Conservation (phyloP, 2,797 vertebrate species). For the Coreius guichenoti region DNA sequence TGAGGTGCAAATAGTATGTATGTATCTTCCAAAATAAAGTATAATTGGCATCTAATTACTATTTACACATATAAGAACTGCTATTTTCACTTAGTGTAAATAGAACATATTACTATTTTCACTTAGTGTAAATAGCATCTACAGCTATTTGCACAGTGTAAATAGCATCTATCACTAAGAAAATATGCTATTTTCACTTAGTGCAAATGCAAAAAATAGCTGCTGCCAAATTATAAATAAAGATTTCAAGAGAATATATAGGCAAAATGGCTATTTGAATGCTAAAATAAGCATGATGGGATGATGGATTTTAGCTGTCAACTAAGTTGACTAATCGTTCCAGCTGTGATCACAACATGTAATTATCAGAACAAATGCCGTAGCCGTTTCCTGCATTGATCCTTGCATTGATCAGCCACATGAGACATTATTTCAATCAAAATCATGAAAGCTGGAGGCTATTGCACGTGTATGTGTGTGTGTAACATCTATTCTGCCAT, state of each 20-base stretch:
- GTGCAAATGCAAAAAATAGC: no score
- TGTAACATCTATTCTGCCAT: background rate
- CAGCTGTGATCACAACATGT: conserved; percentile 33
- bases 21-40: no score
- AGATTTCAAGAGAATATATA: background rate
- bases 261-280: background rate
- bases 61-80: no score
- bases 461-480: background rate
- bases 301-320: conserved; percentile 38
- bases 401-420: conserved; percentile 29
- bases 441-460: conserved; percentile 21
- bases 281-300: conserved; percentile 23
- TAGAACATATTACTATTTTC: no score
- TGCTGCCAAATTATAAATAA: no score
- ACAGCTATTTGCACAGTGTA: no score
- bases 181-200: no score
- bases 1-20: no score
- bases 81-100: no score
- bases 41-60: no score
- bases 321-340: conserved; percentile 12
- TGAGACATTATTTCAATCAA: conserved; percentile 36
- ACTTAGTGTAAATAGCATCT: no score
- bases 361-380: conserved; percentile 37
- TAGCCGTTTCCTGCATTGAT: conserved; percentile 29
- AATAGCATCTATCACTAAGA: no score